Conservation (phyloP, 2,113 vertebrate species). For the Nettapus auritus region DNA sequence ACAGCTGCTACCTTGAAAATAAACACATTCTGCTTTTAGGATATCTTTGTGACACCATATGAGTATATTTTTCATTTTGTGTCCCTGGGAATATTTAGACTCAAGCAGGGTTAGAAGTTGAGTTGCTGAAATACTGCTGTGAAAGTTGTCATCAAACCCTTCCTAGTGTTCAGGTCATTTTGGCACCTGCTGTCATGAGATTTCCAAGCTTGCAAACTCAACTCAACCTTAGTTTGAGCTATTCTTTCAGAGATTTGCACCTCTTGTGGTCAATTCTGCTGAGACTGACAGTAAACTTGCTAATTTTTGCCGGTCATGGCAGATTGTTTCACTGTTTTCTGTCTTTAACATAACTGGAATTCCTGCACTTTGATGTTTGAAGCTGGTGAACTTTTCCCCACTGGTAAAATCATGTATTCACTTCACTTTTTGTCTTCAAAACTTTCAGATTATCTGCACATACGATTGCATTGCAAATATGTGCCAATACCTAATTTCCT, state of each 20-base stretch:
- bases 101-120: not conserved
- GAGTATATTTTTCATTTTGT: conserved; percentile 1
- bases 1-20: not conserved
- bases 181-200: not conserved
- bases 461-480: rapidly evolving
- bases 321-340: not conserved
- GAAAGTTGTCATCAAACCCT: not conserved
- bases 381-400: not conserved
- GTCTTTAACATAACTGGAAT: not conserved
- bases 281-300: not conserved
- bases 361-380: not conserved
- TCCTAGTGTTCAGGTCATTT: not conserved
- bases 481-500: not conserved
- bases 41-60: not conserved
- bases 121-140: not conserved
- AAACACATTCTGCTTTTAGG: not conserved
- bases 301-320: not conserved
- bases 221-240: not conserved
- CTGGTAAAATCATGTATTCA: not conserved
- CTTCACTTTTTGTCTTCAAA: not conserved
- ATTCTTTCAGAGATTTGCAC: not conserved
- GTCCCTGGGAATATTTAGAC: not conserved
- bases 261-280: not conserved
- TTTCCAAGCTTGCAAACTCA: not conserved
- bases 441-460: not conserved